A percentile compares a stretch with the other conserved stretches of the same genome.
Evolutionary conservation across 1,140 invertebrate genomes (phyloP).

Genomic region (Microplitis mediator): DNA sequence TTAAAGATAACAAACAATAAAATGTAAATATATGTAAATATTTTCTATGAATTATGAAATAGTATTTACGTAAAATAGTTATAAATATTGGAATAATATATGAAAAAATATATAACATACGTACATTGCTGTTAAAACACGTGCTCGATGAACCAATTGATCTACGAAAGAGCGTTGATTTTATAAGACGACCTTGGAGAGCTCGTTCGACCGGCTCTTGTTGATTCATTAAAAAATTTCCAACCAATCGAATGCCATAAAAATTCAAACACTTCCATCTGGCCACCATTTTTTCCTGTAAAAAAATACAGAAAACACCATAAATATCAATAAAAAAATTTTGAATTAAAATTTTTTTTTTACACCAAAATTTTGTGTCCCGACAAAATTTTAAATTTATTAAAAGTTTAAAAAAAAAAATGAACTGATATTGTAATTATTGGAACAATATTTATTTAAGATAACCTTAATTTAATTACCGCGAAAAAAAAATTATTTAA

Average conservation of each 20-base stretch:
- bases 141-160: slow-evolving; percentile 8
- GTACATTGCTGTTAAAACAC: slow-evolving; percentile 7
- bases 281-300: slow-evolving; percentile 10
- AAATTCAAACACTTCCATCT: slow-evolving; percentile 1
- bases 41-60: too few species aligned
- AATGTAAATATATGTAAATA: too few species aligned
- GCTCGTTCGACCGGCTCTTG: neutral
- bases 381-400: too few species aligned
- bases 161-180: neutral
- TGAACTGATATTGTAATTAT: too few species aligned
- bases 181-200: slow-evolving; percentile 5
- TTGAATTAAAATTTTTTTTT: neutral
- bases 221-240: slow-evolving; percentile 4
- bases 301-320: neutral
- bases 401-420: too few species aligned
- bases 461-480: too few species aligned
- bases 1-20: too few species aligned
- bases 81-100: neutral
- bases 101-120: neutral
- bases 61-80: too few species aligned
- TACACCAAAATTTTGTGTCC: neutral
- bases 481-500: neutral
- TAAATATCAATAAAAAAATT: neutral
- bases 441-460: too few species aligned
- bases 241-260: slow-evolving; percentile 21